phyloP scores from a whole-genome alignment of 1,140 invertebrate species.

The Zophobas morio region DNA sequence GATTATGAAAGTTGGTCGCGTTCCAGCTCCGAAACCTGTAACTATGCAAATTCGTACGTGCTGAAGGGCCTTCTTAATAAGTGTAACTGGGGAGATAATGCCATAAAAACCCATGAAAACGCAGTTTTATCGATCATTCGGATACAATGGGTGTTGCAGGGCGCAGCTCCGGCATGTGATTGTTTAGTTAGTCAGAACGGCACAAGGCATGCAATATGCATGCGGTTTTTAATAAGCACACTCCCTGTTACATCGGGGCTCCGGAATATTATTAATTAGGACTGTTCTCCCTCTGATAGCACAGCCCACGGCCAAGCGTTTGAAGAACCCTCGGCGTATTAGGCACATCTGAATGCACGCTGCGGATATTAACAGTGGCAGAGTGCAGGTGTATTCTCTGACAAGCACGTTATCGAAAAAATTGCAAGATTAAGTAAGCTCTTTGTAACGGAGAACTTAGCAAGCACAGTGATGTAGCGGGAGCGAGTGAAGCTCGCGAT shows the following conservation, averaged over 20 bases:
- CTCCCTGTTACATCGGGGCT: slow-evolving; percentile 45
- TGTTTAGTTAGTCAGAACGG: slow-evolving; percentile 54
- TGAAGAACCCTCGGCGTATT: slow-evolving; percentile 55
- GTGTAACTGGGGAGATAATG: slow-evolving; percentile 44
- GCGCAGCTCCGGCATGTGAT: slow-evolving; percentile 50
- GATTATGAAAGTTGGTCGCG: slow-evolving; percentile 32
- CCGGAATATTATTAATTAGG: slow-evolving; percentile 60
- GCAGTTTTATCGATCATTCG: slow-evolving; percentile 45
- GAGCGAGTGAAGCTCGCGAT: no score
- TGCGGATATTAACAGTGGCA: slow-evolving; percentile 4
- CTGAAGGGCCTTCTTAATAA: slow-evolving; percentile 31
- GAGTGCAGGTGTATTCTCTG: no score
- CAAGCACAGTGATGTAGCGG: no score
- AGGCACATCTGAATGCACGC: slow-evolving; percentile 52
- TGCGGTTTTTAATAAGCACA: slow-evolving; percentile 60
- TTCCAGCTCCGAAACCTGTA: slow-evolving; percentile 29
- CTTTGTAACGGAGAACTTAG: no score
- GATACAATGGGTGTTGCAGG: slow-evolving; percentile 24
- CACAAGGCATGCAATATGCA: slow-evolving; percentile 58
- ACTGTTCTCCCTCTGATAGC: slow-evolving; percentile 55
- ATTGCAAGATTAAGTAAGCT: no score
- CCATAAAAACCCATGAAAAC: slow-evolving; percentile 43
- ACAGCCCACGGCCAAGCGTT: slow-evolving; percentile 52
- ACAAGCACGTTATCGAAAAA: no score
- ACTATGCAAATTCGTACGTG: slow-evolving; percentile 39